Conservation (phyloP, 1,140 invertebrate species). For the Sarcophaga bullata region DNA sequence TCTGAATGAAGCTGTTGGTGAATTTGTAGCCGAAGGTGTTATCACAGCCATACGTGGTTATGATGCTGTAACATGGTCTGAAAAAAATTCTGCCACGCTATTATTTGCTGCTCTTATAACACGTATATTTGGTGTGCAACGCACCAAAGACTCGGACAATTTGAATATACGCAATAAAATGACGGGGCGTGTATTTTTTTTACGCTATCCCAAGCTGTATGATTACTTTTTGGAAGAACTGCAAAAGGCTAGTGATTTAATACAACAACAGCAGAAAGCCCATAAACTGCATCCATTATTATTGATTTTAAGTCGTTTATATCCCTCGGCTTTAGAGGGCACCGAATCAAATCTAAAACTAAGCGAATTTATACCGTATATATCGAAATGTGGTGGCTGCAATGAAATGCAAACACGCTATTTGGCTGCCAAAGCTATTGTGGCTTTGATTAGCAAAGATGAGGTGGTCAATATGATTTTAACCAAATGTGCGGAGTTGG, state of each 20-base stretch:
- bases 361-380: conserved; percentile 64
- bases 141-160: conserved; percentile 78
- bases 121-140: conserved; percentile 89
- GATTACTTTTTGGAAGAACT: conserved; percentile 76
- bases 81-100: conserved; percentile 88
- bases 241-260: conserved; percentile 46
- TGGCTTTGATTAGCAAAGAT: conserved; percentile 69
- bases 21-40: conserved; percentile 79
- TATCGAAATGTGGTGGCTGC: conserved; percentile 69
- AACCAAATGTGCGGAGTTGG: conserved; percentile 42
- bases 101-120: conserved; percentile 86
- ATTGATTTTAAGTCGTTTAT: conserved; percentile 81
- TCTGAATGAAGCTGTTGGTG: conserved; percentile 77
- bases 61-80: conserved; percentile 79
- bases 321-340: conserved; percentile 77
- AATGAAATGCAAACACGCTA: conserved; percentile 73
- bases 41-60: conserved; percentile 80
- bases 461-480: conserved; percentile 42
- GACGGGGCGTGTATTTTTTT: conserved; percentile 84
- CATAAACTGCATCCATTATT: conserved; percentile 80
- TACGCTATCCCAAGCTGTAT: conserved; percentile 81
- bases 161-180: conserved; percentile 80
- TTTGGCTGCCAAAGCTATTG: conserved; percentile 74
- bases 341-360: conserved; percentile 72
- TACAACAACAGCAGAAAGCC: conserved; percentile 54